phyloP scores from a whole-genome alignment of 2,113 vertebrate genomes.

The Aegithalos caudatus region DNA sequence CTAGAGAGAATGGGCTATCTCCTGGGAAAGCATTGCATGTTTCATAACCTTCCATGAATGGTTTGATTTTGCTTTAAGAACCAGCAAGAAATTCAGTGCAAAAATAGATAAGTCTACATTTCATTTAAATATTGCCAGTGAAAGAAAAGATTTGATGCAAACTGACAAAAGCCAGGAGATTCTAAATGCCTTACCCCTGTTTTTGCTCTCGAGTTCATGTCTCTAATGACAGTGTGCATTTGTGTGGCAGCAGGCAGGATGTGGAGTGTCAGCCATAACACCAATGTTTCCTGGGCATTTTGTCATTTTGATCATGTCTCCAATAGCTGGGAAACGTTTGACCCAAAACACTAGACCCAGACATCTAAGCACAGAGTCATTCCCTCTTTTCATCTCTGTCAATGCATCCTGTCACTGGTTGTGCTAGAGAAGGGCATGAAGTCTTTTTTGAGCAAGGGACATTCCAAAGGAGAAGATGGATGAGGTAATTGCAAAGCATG shows the following conservation, averaged over 20 bases:
- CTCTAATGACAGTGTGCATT: neutral
- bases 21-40: neutral
- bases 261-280: neutral
- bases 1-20: conserved; percentile 19
- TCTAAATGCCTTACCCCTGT: neutral
- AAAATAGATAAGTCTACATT: neutral
- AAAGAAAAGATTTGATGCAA: conserved; percentile 7
- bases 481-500: neutral
- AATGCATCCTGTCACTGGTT: neutral
- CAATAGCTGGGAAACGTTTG: neutral
- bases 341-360: neutral
- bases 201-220: neutral
- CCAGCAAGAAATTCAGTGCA: neutral
- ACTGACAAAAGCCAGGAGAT: neutral
- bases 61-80: neutral
- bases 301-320: neutral
- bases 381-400: neutral
- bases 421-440: neutral
- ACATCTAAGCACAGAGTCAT: neutral
- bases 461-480: neutral
- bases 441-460: neutral
- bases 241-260: neutral
- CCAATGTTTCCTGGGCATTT: accelerated
- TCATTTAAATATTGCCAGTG: neutral
- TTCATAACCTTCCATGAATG: neutral